A percentile compares a stretch with the other conserved stretches of the same genome.
Evolutionary conservation across 2,797 vertebrate species (phyloP).

Genomic region (Microhierax caerulescens): DNA sequence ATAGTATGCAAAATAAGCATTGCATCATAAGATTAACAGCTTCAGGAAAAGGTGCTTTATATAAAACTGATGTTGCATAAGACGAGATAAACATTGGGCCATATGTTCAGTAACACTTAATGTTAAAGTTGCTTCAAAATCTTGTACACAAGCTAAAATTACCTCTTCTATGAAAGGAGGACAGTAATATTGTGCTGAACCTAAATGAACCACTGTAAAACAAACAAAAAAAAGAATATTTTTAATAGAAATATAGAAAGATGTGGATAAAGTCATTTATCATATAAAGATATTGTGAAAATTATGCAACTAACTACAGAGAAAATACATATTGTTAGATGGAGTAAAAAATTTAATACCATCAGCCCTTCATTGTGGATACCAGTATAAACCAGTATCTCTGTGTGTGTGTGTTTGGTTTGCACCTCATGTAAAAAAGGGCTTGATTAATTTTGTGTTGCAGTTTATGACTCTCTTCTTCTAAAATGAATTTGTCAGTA

Average conservation of each 20-base stretch:
- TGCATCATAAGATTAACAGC: neutral
- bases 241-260: neutral
- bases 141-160: neutral
- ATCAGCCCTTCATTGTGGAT: neutral
- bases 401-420: neutral
- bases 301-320: neutral
- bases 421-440: rapidly evolving
- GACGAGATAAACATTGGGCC: neutral
- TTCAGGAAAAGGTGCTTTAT: neutral
- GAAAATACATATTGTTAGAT: neutral
- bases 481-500: neutral
- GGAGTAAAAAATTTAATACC: neutral
- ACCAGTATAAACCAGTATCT: neutral
- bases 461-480: neutral
- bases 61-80: constrained; percentile 6
- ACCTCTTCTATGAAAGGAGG: neutral
- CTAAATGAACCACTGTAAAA: neutral
- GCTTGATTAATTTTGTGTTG: neutral
- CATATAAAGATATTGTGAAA: neutral
- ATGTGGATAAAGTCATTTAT: neutral
- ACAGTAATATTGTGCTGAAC: neutral
- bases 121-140: neutral
- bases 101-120: neutral
- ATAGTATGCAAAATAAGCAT: neutral
- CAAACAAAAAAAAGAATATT: neutral